phyloP scores from a whole-genome alignment of 2,113 vertebrate genomes.

The Tetrao urogallus region DNA sequence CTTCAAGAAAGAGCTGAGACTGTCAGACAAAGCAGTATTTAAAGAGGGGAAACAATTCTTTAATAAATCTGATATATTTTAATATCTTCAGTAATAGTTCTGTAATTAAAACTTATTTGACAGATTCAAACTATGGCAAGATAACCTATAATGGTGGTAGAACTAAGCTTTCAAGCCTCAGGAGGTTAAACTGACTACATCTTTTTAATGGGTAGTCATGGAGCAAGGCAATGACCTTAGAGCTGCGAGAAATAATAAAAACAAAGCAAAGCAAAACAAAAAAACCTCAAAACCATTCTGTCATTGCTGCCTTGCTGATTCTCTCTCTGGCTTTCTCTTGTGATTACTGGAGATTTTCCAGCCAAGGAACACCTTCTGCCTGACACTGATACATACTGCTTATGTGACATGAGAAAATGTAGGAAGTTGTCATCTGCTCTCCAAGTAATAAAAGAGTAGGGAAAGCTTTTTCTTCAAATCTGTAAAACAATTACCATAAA shows the following conservation, averaged over 20 bases:
- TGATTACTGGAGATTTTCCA: slow-evolving; percentile 63
- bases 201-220: slow-evolving; percentile 40
- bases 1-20: neutral
- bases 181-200: slow-evolving; percentile 43
- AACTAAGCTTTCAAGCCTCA: slow-evolving; percentile 42
- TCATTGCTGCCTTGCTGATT: slow-evolving; percentile 51
- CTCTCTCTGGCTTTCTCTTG: slow-evolving; percentile 45
- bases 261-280: neutral
- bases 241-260: slow-evolving; percentile 25
- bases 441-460: neutral
- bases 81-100: neutral
- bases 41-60: neutral
- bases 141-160: slow-evolving; percentile 1
- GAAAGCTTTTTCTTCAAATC: neutral
- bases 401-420: slow-evolving; percentile 28
- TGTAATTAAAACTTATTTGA: slow-evolving; percentile 36
- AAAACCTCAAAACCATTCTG: neutral
- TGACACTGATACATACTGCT: slow-evolving; percentile 27
- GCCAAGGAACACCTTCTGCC: slow-evolving; percentile 45
- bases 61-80: neutral
- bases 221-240: slow-evolving; percentile 52
- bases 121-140: neutral
- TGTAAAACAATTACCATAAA: neutral
- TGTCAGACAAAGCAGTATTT: neutral
- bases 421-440: slow-evolving; percentile 45